These are phyloP conservation scores for Drosophila parvula DNA, from an alignment of 1,140 invertebrate species.

Conservation along the genomic window DNA sequence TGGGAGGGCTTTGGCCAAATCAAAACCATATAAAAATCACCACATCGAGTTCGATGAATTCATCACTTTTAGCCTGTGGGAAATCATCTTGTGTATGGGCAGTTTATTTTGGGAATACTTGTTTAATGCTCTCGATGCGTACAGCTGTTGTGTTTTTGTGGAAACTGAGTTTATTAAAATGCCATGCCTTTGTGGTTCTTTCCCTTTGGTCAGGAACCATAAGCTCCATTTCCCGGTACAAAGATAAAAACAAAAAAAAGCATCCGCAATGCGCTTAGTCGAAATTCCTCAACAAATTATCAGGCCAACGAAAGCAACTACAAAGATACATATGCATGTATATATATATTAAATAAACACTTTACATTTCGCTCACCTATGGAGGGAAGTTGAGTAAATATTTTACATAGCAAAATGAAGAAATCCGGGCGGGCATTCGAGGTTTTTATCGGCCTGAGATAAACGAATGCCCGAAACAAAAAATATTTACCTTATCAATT, in stretches of 20 bases:
- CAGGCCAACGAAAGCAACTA: conserved; percentile 7
- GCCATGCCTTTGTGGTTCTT: neutral
- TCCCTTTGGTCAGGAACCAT: conserved; percentile 7
- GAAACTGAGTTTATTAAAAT: conserved; percentile 12
- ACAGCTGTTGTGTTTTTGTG: neutral
- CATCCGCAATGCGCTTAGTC: conserved; percentile 31
- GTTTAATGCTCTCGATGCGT: conserved; percentile 11
- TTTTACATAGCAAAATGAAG: conserved; percentile 46
- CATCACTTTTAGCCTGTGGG: conserved; percentile 8
- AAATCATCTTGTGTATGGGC: conserved; percentile 6
- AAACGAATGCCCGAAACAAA: conserved; percentile 54
- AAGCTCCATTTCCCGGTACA: neutral
- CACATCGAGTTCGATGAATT: conserved; percentile 27
- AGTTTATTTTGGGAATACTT: conserved; percentile 34
- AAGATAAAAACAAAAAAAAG: neutral
- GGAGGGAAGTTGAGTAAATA: conserved; percentile 28
- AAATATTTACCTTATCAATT: conserved; percentile 58
- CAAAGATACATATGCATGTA: conserved; percentile 9
- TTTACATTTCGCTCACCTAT: conserved; percentile 12
- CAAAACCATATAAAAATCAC: conserved; percentile 17
- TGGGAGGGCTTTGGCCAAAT: neutral
- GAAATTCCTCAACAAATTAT: conserved; percentile 23
- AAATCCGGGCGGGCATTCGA: conserved; percentile 38
- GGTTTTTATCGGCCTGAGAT: conserved; percentile 65
- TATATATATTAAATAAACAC: conserved; percentile 26